Conservation (phyloP, 2,113 vertebrate genomes). For the Ciconia maguari region DNA sequence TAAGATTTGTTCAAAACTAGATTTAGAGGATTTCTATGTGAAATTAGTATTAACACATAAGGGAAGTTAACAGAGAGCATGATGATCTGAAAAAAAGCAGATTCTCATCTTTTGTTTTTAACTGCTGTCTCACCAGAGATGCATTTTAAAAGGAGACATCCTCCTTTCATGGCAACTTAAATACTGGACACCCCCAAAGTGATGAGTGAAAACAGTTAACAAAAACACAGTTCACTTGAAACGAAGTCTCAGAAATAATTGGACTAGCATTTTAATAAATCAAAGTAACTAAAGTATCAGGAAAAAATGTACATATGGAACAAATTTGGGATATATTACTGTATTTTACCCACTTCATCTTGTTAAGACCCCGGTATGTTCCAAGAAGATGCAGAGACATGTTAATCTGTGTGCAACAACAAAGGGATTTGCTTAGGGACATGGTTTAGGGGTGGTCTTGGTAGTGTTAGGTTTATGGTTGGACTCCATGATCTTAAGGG, state of each 20-base stretch:
- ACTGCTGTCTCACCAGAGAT: background rate
- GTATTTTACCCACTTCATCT: background rate
- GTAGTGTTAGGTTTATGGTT: no score
- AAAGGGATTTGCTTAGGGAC: no score
- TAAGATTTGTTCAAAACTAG: background rate
- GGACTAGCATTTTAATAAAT: background rate
- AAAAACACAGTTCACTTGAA: background rate
- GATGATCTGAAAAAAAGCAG: background rate
- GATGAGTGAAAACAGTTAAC: background rate
- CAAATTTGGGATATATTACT: background rate
- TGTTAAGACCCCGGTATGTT: background rate
- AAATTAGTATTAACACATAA: background rate
- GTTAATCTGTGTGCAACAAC: background rate
- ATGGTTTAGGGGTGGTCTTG: no score
- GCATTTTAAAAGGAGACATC: background rate
- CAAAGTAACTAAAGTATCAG: background rate
- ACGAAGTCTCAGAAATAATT: background rate
- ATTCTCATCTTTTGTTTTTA: background rate
- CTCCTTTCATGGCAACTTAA: background rate
- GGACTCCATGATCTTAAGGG: no score
- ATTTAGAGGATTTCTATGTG: background rate
- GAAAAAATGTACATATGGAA: background rate
- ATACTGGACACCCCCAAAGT: background rate
- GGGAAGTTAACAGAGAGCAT: background rate
- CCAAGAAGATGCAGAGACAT: background rate